Conservation (phyloP, 1,140 invertebrate genomes). For the Temnothorax nylanderi region DNA sequence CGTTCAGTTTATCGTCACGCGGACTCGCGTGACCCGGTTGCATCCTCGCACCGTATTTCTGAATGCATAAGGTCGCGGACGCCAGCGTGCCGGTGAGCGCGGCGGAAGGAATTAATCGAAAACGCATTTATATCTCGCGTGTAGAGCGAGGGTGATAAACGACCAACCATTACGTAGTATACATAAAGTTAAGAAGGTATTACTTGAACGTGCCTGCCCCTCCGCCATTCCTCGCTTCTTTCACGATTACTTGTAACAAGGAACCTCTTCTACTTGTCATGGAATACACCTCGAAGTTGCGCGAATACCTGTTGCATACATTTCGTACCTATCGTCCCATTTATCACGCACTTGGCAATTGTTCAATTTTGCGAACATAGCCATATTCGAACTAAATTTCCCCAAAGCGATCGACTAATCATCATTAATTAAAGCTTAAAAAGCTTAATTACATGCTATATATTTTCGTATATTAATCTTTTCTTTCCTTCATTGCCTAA, state of each 20-base stretch:
- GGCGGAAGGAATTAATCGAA: constrained; percentile 81
- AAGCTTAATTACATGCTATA: not conserved
- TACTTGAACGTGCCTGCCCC: not conserved
- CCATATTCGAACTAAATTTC: not conserved
- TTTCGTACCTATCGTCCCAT: not conserved
- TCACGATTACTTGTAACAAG: constrained; percentile 4
- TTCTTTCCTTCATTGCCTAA: not conserved
- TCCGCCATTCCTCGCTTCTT: not conserved
- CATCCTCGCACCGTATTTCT: constrained; percentile 60
- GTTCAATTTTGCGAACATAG: not conserved
- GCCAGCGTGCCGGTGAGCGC: constrained; percentile 56
- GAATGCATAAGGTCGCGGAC: constrained; percentile 60
- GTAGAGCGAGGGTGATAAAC: constrained; percentile 79
- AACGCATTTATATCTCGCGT: constrained; percentile 80
- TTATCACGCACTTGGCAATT: constrained; percentile 1
- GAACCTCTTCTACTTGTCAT: not conserved
- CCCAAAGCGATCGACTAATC: not conserved
- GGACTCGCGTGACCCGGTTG: constrained; percentile 75
- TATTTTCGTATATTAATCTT: constrained; percentile 1
- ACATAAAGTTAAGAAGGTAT: constrained; percentile 63
- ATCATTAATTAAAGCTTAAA: not conserved
- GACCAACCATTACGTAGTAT: constrained; percentile 58
- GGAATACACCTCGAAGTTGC: not conserved
- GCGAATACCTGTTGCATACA: not conserved
- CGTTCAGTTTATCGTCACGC: constrained; percentile 71